Evolutionary conservation across 1,140 invertebrate genomes (phyloP), one percentile per base, ranked within the genome.

Genomic region (Hypsibius dujardini): DNA sequence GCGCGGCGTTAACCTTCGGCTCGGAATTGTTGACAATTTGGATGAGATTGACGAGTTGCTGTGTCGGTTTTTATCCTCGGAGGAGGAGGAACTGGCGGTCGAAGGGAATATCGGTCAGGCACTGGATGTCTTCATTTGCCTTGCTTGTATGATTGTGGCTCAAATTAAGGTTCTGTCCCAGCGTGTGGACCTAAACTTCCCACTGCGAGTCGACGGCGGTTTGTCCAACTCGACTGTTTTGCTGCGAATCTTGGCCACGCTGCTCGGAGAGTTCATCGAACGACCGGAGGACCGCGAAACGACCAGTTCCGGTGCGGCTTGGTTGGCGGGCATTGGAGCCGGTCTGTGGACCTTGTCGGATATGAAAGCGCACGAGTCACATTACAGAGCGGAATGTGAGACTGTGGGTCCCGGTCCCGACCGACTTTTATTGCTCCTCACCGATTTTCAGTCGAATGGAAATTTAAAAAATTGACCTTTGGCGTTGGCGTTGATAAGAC

Each of bases 121-220:
- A n/a, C n/a, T n/a, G n/a, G n/a, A n/a, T n/a, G n/a, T n/a, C n/a
- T n/a, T n/a, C n/a, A n/a, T n/a, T n/a, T n/a, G n/a, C n/a, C n/a
- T n/a, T n/a, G n/a, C n/a, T n/a, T n/a, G n/a, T n/a, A n/a, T n/a
- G n/a, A n/a, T n/a, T n/a, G n/a, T n/a, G n/a, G n/a, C n/a, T n/a
- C n/a, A n/a, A n/a, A n/a, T n/a, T n/a, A n/a, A n/a, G n/a, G n/a
- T n/a, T n/a, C n/a, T n/a, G n/a, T n/a, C n/a, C n/a, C n/a, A n/a
- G n/a, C n/a, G n/a, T 12, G 62, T 67, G 62, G 12, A 67, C 42
- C 3, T 67, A 7, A 42, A 7, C 3, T 67, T 14, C 42, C 62
- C 62, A 3, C 42, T 67, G 62, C 62, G 62, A 42, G 62, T 42
- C 3, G 62, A 67, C 42, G 62, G 62, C 42, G 62, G 62, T 7